These are phyloP conservation scores for Xylophagus ater DNA, from an alignment of 2,888 invertebrate species.

Conservation along the genomic window DNA sequence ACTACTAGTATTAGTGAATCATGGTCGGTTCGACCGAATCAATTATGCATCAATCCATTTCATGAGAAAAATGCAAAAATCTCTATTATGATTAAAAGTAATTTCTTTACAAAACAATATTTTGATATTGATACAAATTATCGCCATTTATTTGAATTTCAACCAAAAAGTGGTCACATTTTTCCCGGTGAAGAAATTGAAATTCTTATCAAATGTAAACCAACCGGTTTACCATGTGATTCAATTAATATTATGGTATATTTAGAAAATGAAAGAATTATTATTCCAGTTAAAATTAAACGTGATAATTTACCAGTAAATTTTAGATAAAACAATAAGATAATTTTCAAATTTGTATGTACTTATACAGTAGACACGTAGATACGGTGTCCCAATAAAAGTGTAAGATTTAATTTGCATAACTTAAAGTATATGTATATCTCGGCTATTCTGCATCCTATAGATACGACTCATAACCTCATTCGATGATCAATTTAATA, in stretches of 20 bases:
- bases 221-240: slow-evolving; percentile 15
- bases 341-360: no score
- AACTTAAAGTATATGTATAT: no score
- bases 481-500: no score
- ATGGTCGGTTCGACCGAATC: slow-evolving; percentile 29
- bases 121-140: slow-evolving; percentile 29
- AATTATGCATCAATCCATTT: slow-evolving; percentile 22
- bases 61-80: slow-evolving; percentile 14
- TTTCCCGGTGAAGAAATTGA: slow-evolving; percentile 11
- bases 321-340: not conserved
- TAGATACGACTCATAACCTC: no score
- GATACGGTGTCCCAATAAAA: no score
- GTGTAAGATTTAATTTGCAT: no score
- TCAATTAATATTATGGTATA: slow-evolving; percentile 27
- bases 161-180: slow-evolving; percentile 21
- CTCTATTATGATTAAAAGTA: slow-evolving; percentile 22
- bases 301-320: slow-evolving; percentile 5
- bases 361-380: no score
- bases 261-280: slow-evolving; percentile 33
- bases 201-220: slow-evolving; percentile 6
- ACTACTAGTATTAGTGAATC: slow-evolving; percentile 18
- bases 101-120: slow-evolving; percentile 27
- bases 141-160: slow-evolving; percentile 26
- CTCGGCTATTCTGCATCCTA: no score
- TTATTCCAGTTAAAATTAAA: slow-evolving; percentile 28